Evolutionary conservation across 2,113 vertebrate species (phyloP), one percentile per base, ranked within the genome.

Genomic region (Chelonoidis abingdonii): DNA sequence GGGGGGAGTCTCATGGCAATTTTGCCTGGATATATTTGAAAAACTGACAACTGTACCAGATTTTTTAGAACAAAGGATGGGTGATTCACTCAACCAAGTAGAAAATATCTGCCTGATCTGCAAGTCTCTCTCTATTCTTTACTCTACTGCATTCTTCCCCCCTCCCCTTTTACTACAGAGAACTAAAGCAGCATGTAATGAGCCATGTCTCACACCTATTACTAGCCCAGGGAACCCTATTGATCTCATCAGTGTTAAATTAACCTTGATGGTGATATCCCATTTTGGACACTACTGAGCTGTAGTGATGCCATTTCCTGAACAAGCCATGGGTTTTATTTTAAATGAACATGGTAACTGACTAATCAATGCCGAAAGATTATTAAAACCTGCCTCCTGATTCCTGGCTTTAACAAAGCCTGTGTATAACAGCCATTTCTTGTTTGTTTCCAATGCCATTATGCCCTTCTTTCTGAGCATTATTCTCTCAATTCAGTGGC

Each of bases 161-260:
- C 78, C 79, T n/a, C 85, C 31, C 27, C 84, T 59, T 90, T 95
- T 16, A 35, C 1, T 24, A 54, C 8, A 11, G 49, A 96, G 75
- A 92, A 52, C 59, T 65, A 78, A 53, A 93, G 9, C 14, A 91
- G 21, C 50, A 87, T 89, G 53, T 89, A 93, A 95, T 92, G 83
- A 96, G n/a, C 80, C 84, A 86, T 89, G 84, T 89, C 93, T 92
- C 57, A 92, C 49, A 95, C 91, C 84, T 94, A 44, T 76, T 92
- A 25, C 49, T 94, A 91, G 83, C 95, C 92, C 75, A 92, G 72
- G 95, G 93, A 94, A 69, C 41, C 21, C 44, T 96, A 93, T 94
- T 87, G 90, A 96, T 95, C 65, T 87, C 80, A 93, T 95, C 92
- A 89, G 78, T 92, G 89, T 92, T 95, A 94, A 93, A 95, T 94